These are phyloP conservation scores for Hyppa rectilinea DNA, from an alignment of 2,888 invertebrate genomes.

Conservation along the genomic window DNA sequence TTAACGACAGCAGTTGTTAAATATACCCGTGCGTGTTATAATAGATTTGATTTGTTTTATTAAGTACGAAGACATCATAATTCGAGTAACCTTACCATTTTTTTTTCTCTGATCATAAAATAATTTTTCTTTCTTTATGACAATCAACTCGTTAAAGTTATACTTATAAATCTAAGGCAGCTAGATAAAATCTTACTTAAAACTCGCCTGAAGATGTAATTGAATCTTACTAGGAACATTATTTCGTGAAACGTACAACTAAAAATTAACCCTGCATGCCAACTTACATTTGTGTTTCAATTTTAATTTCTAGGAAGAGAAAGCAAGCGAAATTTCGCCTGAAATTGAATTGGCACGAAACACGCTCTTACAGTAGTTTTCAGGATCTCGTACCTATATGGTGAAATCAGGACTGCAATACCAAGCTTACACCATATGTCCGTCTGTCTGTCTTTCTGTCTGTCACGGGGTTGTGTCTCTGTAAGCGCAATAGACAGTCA, in stretches of 20 bases:
- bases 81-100: too few species aligned
- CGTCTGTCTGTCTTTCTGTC: too few species aligned
- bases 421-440: not conserved
- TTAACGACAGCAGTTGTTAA: too few species aligned
- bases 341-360: constrained; percentile 56
- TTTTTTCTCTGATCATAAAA: too few species aligned
- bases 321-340: constrained; percentile 27
- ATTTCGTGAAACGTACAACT: not conserved
- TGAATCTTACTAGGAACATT: not conserved
- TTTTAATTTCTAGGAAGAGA: constrained; percentile 14
- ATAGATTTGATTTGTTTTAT: too few species aligned
- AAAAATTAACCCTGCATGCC: constrained; percentile 9
- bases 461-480: too few species aligned
- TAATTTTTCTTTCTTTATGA: too few species aligned
- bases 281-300: constrained; percentile 18
- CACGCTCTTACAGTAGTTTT: constrained; percentile 7
- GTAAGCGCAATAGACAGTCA: not conserved
- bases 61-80: too few species aligned
- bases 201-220: not conserved
- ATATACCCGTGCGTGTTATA: too few species aligned
- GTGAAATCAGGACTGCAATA: not conserved
- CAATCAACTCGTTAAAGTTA: too few species aligned
- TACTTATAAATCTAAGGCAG: too few species aligned
- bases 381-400: too few species aligned
- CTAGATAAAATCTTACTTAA: not conserved